Base-by-base conservation (phyloP, 2,888 invertebrate species). In the Cheilosia pagana region DNA sequence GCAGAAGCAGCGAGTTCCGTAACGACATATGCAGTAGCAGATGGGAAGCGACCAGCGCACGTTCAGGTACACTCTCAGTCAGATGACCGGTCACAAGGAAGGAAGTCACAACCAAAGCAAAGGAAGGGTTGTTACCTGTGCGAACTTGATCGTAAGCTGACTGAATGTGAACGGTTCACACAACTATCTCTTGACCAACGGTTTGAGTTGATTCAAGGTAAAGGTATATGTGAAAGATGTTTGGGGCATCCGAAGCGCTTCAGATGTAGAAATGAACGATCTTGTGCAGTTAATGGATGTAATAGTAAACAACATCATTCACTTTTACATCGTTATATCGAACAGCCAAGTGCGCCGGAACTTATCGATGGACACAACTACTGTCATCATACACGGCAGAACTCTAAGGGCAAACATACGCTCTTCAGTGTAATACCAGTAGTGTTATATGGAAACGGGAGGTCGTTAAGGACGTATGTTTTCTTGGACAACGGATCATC, bases 1-100 rank as follows among this genome's bases (percentile, higher is more conserved):
- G 75, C 79, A 31, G 70, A 81, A 3, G 77, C 76, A 4, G 79
- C 82, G 10, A 86, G 72, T 31, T 52, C 53, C 1, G 41, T 78
- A 3, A 67, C 53, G 10, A 14, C 53, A 19, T 48, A 50, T 48
- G 23, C 67, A 25, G 10, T 50, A 28, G 57, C 31, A 16, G 41
- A 21, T 28, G 81, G 67, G 19, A 75, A 31, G 28, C 81, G 68
- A 6, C 55, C 45, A 45, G 21, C 16, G 6, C 41, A 41, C n/a
- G 12, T 41, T 19, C 59, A 35, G 16, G 10, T 50, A 19, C 62
- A 45, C 25, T 21, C 50, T 21, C 50, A 63, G 19, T 21, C 35
- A 1, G 50, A 31, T 12, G 25, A 45, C 7, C 23, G 4, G 23
- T 1, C 4, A 16, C 7, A 43, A 50, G 23, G 4, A 16, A 62